These are phyloP conservation scores for Meriones psammophilus DNA, from an alignment of 2,797 vertebrate species.

Conservation along the genomic window DNA sequence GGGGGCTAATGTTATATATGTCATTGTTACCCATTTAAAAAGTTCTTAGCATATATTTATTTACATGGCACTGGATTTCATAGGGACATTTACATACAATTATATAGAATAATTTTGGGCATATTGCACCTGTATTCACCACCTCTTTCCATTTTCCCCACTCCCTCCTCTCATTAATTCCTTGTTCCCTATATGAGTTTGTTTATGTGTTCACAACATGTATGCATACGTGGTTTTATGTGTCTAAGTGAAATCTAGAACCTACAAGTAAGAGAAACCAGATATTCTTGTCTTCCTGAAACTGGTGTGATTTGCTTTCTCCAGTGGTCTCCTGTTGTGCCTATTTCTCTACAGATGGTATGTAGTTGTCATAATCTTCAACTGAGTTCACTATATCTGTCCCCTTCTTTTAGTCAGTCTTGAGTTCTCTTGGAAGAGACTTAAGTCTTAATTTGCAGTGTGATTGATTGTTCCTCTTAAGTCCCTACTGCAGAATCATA, in stretches of 20 bases:
- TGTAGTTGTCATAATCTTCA: not conserved
- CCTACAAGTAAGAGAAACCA: not conserved
- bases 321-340: not conserved
- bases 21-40: not conserved
- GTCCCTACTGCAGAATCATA: not conserved
- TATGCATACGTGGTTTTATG: not conserved
- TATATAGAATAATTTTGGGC: not conserved
- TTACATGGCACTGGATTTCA: not conserved
- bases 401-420: not conserved
- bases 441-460: not conserved
- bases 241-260: not conserved
- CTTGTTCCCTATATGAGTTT: not conserved
- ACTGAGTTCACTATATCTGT: no score
- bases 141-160: not conserved
- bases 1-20: not conserved
- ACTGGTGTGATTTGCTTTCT: not conserved
- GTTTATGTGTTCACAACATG: not conserved
- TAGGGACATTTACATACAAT: not conserved
- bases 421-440: conserved; percentile 24
- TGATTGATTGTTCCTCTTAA: conserved; percentile 20
- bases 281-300: not conserved
- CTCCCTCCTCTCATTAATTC: not conserved
- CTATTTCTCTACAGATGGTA: not conserved
- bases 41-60: not conserved
- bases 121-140: not conserved